These are phyloP conservation scores for Crossocerus cetratus DNA, from an alignment of 2,888 invertebrate genomes.

Conservation along the genomic window DNA sequence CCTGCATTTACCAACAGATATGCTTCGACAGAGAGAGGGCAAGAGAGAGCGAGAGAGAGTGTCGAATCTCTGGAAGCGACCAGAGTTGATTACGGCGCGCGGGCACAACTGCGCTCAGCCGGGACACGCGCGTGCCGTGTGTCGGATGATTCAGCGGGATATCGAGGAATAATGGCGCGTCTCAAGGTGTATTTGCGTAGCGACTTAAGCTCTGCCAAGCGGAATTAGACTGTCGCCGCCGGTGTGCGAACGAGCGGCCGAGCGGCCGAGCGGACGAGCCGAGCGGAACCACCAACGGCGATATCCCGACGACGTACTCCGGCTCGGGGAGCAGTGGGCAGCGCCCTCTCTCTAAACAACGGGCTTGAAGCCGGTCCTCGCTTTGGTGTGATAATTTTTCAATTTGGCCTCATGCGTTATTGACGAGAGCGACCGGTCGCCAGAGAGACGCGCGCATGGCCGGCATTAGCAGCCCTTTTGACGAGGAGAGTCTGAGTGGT, in stretches of 20 bases:
- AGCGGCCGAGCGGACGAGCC: too few species aligned
- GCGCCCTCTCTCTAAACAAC: constrained; percentile 62
- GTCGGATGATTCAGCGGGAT: constrained; percentile 15
- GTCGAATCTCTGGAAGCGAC: constrained; percentile 21
- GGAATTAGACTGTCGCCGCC: constrained; percentile 38
- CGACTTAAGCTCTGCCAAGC: constrained; percentile 19
- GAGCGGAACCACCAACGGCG: too few species aligned
- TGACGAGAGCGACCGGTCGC: constrained; percentile 50
- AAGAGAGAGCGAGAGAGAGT: constrained; percentile 37
- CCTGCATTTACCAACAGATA: constrained; percentile 52
- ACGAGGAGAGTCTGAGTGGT: constrained; percentile 66
- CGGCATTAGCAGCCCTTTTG: constrained; percentile 66
- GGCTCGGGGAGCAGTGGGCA: constrained; percentile 6
- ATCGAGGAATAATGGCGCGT: constrained; percentile 20
- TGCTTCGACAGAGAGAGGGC: too few species aligned
- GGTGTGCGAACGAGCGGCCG: constrained; percentile 13
- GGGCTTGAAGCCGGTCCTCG: constrained; percentile 37
- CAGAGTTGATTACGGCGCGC: constrained; percentile 1
- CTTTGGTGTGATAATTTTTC: constrained; percentile 76
- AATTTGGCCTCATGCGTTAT: constrained; percentile 76
- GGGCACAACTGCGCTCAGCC: constrained; percentile 3
- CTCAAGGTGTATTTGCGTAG: constrained; percentile 1
- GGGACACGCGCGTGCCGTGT: neutral
- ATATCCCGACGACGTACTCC: constrained; percentile 9
- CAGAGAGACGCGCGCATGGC: constrained; percentile 41